Percentiles rank a stretch among this genome's conserved stretches.
Evolutionary conservation across 2,113 vertebrate genomes (phyloP).

Genomic region (Callopanchax toddi): DNA sequence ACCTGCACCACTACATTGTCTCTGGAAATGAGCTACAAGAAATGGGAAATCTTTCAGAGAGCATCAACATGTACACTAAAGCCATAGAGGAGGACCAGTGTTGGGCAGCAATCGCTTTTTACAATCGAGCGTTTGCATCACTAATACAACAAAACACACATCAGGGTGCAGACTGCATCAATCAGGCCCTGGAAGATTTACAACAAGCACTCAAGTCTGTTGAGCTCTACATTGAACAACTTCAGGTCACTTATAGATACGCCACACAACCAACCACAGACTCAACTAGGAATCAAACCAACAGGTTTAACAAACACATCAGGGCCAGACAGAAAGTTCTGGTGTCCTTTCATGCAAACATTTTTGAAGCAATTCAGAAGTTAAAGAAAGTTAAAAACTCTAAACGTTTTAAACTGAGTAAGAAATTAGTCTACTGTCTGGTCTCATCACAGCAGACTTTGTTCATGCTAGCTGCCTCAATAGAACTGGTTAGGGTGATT

Average conservation of each 20-base stretch:
- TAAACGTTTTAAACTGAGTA: slow-evolving; percentile 13
- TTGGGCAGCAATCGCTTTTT: slow-evolving; percentile 63
- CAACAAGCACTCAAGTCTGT: slow-evolving; percentile 47
- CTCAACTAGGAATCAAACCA: accelerated
- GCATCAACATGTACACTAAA: slow-evolving; percentile 60
- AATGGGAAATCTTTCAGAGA: slow-evolving; percentile 12
- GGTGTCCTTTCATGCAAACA: slow-evolving; percentile 28
- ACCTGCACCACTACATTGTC: slow-evolving; percentile 57
- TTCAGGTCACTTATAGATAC: background rate
- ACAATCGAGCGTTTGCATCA: slow-evolving; percentile 65
- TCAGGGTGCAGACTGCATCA: slow-evolving; percentile 35
- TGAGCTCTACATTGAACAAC: slow-evolving; percentile 33
- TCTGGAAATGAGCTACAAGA: slow-evolving; percentile 50
- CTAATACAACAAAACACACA: slow-evolving; percentile 21
- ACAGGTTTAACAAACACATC: slow-evolving; percentile 37
- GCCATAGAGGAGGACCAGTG: slow-evolving; percentile 45
- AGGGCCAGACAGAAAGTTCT: background rate
- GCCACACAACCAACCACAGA: background rate
- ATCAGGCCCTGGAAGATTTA: slow-evolving; percentile 56
- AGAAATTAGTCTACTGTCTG: background rate
- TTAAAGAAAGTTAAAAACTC: background rate
- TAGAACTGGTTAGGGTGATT: accelerated
- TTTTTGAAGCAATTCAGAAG: slow-evolving; percentile 29
- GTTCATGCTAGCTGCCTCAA: accelerated
- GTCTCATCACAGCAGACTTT: background rate